Conservation (phyloP, 1,140 invertebrate species). For the Drosophila cardini region DNA sequence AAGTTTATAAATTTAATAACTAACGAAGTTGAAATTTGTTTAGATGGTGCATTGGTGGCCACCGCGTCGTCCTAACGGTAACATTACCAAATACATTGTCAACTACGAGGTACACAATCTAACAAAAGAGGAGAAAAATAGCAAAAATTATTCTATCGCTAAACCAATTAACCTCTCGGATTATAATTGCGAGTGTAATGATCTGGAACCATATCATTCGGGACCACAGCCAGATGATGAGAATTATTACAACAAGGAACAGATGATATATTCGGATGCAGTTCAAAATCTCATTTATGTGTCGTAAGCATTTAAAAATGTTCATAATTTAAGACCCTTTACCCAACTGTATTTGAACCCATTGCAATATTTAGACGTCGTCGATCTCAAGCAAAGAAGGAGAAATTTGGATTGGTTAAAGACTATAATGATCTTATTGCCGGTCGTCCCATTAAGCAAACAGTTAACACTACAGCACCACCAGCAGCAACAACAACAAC, state of each 20-base stretch:
- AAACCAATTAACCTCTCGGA: not conserved
- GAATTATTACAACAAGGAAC: constrained; percentile 67
- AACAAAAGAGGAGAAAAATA: constrained; percentile 25
- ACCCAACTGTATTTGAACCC: no score
- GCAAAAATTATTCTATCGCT: constrained; percentile 44
- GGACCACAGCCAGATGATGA: constrained; percentile 69
- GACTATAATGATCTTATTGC: constrained; percentile 35
- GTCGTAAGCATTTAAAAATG: constrained; percentile 43
- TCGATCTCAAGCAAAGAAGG: constrained; percentile 15
- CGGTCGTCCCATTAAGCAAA: not conserved
- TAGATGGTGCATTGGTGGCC: constrained; percentile 78
- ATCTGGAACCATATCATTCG: constrained; percentile 55
- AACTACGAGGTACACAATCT: constrained; percentile 50
- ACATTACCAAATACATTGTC: constrained; percentile 62
- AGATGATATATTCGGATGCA: constrained; percentile 66
- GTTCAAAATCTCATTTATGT: constrained; percentile 73
- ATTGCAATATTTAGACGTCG: constrained; percentile 14
- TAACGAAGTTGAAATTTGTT: not conserved
- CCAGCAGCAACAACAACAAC: not conserved
- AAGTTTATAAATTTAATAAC: not conserved
- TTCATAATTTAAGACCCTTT: not conserved
- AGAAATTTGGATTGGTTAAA: constrained; percentile 43
- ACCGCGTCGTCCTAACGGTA: constrained; percentile 66
- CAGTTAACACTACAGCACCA: not conserved
- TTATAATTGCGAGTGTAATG: constrained; percentile 52